Conservation (phyloP, 2,797 vertebrate species). For the Crypturellus tataupa region DNA sequence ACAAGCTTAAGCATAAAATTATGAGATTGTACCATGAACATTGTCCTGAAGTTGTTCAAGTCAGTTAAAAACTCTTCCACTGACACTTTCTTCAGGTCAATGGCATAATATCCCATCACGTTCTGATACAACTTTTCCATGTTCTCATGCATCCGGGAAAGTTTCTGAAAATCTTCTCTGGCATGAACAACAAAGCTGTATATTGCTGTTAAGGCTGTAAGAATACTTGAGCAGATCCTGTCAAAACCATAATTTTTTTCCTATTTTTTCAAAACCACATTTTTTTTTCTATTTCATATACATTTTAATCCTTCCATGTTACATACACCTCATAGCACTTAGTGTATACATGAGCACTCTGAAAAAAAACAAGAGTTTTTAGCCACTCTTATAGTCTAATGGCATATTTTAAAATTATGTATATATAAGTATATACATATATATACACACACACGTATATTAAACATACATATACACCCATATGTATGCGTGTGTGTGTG, state of each 20-base stretch:
- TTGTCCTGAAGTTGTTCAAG: conserved; percentile 93
- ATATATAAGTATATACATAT: too few relatives aligned
- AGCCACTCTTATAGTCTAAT: not conserved
- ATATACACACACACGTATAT: not conserved
- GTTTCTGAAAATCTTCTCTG: conserved; percentile 89
- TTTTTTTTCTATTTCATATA: not conserved
- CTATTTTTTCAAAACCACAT: too few relatives aligned
- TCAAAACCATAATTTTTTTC: not conserved
- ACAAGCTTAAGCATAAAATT: not conserved
- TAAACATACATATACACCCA: not conserved
- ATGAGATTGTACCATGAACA: conserved; percentile 87
- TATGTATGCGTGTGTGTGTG: too few relatives aligned
- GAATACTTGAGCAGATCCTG: not conserved
- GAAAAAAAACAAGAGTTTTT: not conserved
- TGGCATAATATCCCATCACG: conserved; percentile 88
- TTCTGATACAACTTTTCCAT: conserved; percentile 91
- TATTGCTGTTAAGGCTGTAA: conserved; percentile 78
- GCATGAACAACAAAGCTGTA: conserved; percentile 91
- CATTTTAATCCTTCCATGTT: not conserved
- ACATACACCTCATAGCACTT: not conserved
- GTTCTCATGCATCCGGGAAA: conserved; percentile 88
- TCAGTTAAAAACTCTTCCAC: conserved; percentile 95
- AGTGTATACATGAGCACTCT: not conserved
- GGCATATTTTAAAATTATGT: not conserved
- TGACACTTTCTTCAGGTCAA: conserved; percentile 94